phyloP scores from a whole-genome alignment of 2,113 vertebrate species.

The Halcyon malimbica region DNA sequence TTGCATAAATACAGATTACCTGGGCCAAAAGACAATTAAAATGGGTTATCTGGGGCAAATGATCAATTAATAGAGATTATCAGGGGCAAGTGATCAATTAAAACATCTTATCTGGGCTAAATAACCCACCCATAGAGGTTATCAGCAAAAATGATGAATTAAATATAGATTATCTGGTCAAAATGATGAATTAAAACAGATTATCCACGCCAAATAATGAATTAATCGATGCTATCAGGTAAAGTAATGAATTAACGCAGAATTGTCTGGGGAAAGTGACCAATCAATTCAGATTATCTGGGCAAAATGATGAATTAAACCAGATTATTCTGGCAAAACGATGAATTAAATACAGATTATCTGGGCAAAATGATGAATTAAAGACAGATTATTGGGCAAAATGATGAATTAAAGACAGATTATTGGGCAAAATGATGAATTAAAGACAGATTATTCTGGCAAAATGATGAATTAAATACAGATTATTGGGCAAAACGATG shows the following conservation, averaged over 20 bases:
- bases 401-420: background rate
- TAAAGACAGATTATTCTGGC: background rate
- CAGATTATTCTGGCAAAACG: background rate
- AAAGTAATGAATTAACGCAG: no score
- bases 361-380: background rate
- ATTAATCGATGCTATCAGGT: background rate
- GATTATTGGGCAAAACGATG: background rate
- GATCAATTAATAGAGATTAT: background rate
- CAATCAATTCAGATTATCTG: background rate
- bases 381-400: background rate
- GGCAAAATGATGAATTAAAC: background rate
- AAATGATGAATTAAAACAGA: background rate
- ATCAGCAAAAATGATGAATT: background rate
- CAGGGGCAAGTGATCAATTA: no score
- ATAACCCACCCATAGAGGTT: no score
- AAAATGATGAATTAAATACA: background rate
- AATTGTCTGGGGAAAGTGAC: no score
- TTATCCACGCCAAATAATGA: background rate
- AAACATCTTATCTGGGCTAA: background rate
- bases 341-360: no score
- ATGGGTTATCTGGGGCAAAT: no score
- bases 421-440: background rate
- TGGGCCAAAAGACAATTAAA: no score
- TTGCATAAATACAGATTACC: background rate
- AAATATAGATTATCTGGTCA: background rate